These are phyloP conservation scores for Anastrepha obliqua DNA, from an alignment of 1,140 invertebrate genomes.

Conservation along the genomic window DNA sequence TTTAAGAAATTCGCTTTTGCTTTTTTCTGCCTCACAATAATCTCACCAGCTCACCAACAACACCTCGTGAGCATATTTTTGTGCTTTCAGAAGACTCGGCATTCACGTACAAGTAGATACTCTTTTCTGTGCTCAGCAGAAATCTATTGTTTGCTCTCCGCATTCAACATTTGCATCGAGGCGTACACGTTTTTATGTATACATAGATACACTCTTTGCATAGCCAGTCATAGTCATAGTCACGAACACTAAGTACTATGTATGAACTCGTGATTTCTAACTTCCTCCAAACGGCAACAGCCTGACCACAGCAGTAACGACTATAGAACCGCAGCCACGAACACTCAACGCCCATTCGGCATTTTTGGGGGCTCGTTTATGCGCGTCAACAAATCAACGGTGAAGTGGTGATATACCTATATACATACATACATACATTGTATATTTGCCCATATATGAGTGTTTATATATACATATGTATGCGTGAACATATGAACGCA, in stretches of 20 bases:
- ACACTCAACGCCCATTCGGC: constrained; percentile 51
- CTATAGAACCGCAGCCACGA: constrained; percentile 51
- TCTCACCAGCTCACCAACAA: not conserved
- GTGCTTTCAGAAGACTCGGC: not conserved
- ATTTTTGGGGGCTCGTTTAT: constrained; percentile 62
- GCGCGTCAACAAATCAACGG: not conserved
- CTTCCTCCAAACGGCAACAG: not conserved
- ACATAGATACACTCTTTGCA: not conserved
- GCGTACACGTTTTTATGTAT: not conserved
- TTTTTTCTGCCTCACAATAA: not conserved
- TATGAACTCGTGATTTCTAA: not conserved
- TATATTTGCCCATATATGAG: too few species aligned
- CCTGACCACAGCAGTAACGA: not conserved
- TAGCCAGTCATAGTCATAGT: not conserved
- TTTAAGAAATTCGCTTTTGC: constrained; percentile 15
- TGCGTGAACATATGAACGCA: not conserved
- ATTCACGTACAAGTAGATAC: not conserved
- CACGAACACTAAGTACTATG: not conserved
- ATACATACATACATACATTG: not conserved
- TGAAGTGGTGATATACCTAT: not conserved
- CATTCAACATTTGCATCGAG: not conserved
- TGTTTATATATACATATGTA: not conserved
- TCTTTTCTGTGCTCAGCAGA: not conserved
- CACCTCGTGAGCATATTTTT: not conserved
- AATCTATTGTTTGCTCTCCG: not conserved